phyloP scores from a whole-genome alignment of 2,113 vertebrate species.

The Saimiri boliviensis region DNA sequence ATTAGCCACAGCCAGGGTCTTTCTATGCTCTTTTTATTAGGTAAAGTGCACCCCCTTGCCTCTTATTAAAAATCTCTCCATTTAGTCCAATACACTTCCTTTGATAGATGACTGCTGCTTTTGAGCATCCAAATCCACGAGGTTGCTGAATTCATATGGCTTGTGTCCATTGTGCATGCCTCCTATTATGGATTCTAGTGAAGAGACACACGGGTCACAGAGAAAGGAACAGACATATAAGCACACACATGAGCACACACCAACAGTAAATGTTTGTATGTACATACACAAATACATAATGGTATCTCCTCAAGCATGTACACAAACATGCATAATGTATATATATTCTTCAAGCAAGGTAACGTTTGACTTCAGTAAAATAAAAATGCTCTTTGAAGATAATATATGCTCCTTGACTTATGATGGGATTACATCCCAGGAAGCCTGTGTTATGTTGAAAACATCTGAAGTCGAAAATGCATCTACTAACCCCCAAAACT shows the following conservation, averaged over 20 bases:
- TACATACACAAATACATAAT: neutral
- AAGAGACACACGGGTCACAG: neutral
- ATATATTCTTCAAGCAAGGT: neutral
- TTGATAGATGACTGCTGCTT: constrained; percentile 81
- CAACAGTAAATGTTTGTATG: neutral
- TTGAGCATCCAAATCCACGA: constrained; percentile 79
- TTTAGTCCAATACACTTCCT: constrained; percentile 81
- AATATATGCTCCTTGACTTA: neutral
- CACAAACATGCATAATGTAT: neutral
- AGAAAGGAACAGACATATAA: neutral
- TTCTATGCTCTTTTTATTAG: constrained; percentile 86
- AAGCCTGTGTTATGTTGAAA: neutral
- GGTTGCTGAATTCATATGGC: constrained; percentile 67
- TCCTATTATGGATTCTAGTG: constrained; percentile 25
- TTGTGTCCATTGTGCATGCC: neutral
- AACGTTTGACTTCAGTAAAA: neutral
- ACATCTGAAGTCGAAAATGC: neutral
- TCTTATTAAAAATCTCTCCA: constrained; percentile 86
- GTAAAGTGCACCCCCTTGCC: constrained; percentile 82
- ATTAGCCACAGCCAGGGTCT: constrained; percentile 89
- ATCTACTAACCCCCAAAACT: neutral
- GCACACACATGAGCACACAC: neutral
- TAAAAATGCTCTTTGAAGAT: neutral
- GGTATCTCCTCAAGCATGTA: neutral
- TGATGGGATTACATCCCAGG: neutral